Base-by-base conservation (phyloP, 2,888 invertebrate genomes). In the Aleiodes leptofemur region DNA sequence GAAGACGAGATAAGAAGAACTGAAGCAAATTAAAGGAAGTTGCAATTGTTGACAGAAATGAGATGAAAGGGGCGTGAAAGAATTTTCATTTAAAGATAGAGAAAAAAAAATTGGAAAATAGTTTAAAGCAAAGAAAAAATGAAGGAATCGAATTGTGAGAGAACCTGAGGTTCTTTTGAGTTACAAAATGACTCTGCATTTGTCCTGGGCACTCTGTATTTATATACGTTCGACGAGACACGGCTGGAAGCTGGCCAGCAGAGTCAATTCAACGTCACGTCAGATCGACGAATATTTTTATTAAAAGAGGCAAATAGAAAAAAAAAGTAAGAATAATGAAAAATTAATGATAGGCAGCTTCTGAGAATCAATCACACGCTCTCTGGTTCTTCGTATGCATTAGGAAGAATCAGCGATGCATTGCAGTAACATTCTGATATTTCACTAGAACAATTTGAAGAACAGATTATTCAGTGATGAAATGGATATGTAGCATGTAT, bases 191-290 rank as follows among this genome's bases (percentile, higher is more conserved):
- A 73, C 74, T 76, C 73, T 76, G 78, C 81, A 78, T 82, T 83
- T 80, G 81, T 80, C 81, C 79, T 77, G 78, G 79, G 76, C 75
- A 77, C 76, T 72, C 82, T 74, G 81, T 84, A 84, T 84, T 83
- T 85, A 85, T 83, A 85, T 77, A 76, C 83, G 76, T 81, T 78
- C 79, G 79, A 79, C 74, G 75, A 64, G 16, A 69, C 77, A 76
- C 68, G 56, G 78, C 80, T 85, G 86, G 85, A 82, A 79, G 72
- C n/a, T 53, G 75, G 86, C 84, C 84, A 85, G 77, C 43, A 48
- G 68, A 68, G 48, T 50, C 68, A 13, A 68, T 48, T 66, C 29
- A 29, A 13, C 16, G 2, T n/a, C 8, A 34, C 59, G 34, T 23
- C 34, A 59, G 8, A 59, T 59, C 23, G 57, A 57, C 57, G 13